Percentiles rank a stretch among this genome's conserved stretches.
phyloP scores from a whole-genome alignment of 2,113 vertebrate species.

The Varanus komodoensis region DNA sequence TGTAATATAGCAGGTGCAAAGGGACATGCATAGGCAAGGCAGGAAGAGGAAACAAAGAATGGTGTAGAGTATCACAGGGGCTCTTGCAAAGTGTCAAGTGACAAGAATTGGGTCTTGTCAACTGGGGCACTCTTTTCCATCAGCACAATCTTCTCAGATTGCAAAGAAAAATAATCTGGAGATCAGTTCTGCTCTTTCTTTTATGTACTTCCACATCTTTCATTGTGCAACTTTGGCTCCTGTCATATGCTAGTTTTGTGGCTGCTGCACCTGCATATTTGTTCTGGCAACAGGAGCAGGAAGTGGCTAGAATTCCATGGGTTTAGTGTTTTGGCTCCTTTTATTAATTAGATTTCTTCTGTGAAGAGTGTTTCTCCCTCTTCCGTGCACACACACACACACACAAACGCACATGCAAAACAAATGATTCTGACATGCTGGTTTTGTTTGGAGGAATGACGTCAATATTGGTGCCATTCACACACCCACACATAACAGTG shows the following conservation, averaged over 20 bases:
- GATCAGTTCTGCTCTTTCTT: neutral
- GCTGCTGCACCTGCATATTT: constrained; percentile 9
- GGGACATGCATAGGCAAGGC: neutral
- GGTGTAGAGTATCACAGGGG: neutral
- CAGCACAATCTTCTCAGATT: neutral
- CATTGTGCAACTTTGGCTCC: constrained; percentile 14
- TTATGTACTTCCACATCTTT: neutral
- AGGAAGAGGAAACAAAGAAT: neutral
- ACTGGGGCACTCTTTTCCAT: neutral
- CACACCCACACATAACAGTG: neutral
- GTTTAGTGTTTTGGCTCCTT: neutral
- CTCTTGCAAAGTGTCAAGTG: too few relatives aligned
- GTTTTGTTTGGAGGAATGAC: neutral
- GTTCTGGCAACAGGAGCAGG: constrained; percentile 19
- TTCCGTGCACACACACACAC: neutral
- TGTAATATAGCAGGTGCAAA: neutral
- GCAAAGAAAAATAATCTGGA: neutral
- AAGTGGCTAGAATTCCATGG: constrained; percentile 9
- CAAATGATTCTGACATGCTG: neutral
- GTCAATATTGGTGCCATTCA: neutral
- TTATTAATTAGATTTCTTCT: constrained; percentile 1
- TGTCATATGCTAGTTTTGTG: neutral
- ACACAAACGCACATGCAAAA: neutral
- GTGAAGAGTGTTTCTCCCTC: neutral
- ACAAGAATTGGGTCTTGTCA: neutral